Evolutionary conservation across 2,113 vertebrate species (phyloP).

Genomic region (Pipra filicauda): DNA sequence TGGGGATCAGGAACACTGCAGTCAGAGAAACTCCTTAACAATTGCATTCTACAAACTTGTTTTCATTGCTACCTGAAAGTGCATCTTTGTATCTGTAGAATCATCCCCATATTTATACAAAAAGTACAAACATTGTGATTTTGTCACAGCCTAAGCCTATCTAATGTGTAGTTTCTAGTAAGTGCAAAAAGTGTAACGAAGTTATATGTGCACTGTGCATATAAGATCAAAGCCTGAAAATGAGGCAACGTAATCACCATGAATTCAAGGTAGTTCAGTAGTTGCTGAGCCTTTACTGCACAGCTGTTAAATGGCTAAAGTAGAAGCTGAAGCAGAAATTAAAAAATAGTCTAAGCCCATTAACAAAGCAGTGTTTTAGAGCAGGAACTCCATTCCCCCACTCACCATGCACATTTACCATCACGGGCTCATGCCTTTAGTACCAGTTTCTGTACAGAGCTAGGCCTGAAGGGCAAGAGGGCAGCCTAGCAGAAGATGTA

Average conservation of each 20-base stretch:
- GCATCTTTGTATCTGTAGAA: constrained; percentile 32
- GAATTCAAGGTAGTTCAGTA: neutral
- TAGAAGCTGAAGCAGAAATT: neutral
- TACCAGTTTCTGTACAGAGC: neutral
- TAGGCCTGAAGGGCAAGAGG: neutral
- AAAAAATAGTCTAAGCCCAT: neutral
- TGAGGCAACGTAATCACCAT: neutral
- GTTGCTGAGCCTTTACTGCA: neutral
- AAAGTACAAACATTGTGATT: constrained; percentile 33
- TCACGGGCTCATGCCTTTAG: neutral
- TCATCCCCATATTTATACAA: constrained; percentile 44
- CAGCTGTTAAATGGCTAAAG: neutral
- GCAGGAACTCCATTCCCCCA: neutral
- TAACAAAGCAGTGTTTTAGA: neutral
- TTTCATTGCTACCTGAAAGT: constrained; percentile 29
- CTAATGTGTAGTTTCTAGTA: constrained; percentile 24
- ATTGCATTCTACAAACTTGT: neutral
- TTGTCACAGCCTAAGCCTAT: neutral
- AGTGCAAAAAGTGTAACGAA: constrained; percentile 29
- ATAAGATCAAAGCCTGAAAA: neutral
- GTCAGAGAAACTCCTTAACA: neutral
- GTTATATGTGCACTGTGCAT: neutral
- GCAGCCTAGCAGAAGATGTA: neutral
- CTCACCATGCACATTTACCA: neutral
- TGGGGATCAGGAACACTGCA: neutral